Evolutionary conservation across 2,797 vertebrate genomes (phyloP).

Genomic region (Bufotes viridis): DNA sequence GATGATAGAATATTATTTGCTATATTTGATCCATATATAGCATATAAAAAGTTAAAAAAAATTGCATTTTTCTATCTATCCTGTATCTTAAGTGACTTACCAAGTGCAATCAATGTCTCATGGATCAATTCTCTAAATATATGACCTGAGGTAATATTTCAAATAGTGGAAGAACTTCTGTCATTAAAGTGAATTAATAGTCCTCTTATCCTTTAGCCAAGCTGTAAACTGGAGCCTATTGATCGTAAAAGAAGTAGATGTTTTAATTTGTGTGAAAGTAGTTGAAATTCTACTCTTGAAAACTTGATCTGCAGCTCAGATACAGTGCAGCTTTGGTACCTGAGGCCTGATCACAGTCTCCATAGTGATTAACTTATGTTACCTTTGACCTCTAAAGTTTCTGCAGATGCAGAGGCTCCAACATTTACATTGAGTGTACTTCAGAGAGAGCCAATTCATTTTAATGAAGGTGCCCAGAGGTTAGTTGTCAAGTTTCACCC

Average conservation of each 20-base stretch:
- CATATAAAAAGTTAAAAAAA: not conserved
- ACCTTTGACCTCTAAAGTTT: constrained; percentile 73
- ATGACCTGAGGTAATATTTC: constrained; percentile 66
- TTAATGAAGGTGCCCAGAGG: constrained; percentile 58
- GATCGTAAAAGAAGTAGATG: constrained; percentile 70
- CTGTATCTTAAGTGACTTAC: constrained; percentile 9
- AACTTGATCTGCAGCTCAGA: constrained; percentile 72
- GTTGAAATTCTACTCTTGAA: constrained; percentile 75
- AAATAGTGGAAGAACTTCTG: constrained; percentile 69
- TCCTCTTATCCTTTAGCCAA: constrained; percentile 73
- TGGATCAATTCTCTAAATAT: constrained; percentile 64
- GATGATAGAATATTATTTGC: not conserved
- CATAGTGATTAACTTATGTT: constrained; percentile 69
- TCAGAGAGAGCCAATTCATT: constrained; percentile 65
- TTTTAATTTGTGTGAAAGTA: constrained; percentile 75
- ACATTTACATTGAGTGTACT: constrained; percentile 67
- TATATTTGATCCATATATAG: not conserved
- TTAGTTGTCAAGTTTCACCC: constrained; percentile 46
- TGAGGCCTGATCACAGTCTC: constrained; percentile 64
- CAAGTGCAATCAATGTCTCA: constrained; percentile 49
- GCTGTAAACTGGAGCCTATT: constrained; percentile 67
- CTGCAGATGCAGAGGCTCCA: constrained; percentile 55
- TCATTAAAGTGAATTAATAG: constrained; percentile 76
- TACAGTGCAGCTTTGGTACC: constrained; percentile 70
- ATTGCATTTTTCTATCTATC: not conserved